Percentiles rank a stretch among this genome's conserved stretches.
phyloP scores from a whole-genome alignment of 92 coral and sea anemone species.

The Paramuricea clavata region DNA sequence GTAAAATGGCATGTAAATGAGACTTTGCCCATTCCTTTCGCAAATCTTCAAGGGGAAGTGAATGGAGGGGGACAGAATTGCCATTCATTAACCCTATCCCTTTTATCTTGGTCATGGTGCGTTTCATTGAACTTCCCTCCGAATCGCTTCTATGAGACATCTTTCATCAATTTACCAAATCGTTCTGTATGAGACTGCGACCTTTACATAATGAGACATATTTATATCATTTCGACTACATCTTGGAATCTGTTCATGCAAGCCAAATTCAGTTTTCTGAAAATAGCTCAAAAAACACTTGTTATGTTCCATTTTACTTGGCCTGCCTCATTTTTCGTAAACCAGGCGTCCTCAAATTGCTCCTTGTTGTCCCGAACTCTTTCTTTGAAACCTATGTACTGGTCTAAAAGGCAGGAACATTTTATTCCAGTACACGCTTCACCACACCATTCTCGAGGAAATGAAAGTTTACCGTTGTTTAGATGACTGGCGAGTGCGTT shows the following conservation, averaged over 20 bases:
- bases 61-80: constrained; percentile 34
- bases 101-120: background rate
- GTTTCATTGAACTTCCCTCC: constrained; percentile 13
- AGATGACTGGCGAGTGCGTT: background rate
- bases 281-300: constrained; percentile 1
- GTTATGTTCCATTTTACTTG: constrained; percentile 25
- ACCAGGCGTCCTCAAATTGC: constrained; percentile 4
- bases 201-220: constrained; percentile 4
- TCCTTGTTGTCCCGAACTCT: constrained; percentile 31
- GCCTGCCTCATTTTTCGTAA: constrained; percentile 19
- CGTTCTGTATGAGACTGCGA: constrained; percentile 9
- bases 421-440: constrained; percentile 1
- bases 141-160: constrained; percentile 13
- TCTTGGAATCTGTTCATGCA: constrained; percentile 16
- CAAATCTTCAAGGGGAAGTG: constrained; percentile 11
- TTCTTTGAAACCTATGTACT: constrained; percentile 13
- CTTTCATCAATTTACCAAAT: background rate
- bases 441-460: constrained; percentile 11
- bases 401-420: constrained; percentile 17
- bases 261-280: constrained; percentile 13
- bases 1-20: constrained; percentile 32
- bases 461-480: constrained; percentile 13
- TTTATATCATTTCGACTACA: constrained; percentile 18
- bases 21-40: constrained; percentile 17
- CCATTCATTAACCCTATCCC: constrained; percentile 26